Base-by-base conservation (phyloP, 2,888 invertebrate genomes). In the Ophioninae sp. region DNA sequence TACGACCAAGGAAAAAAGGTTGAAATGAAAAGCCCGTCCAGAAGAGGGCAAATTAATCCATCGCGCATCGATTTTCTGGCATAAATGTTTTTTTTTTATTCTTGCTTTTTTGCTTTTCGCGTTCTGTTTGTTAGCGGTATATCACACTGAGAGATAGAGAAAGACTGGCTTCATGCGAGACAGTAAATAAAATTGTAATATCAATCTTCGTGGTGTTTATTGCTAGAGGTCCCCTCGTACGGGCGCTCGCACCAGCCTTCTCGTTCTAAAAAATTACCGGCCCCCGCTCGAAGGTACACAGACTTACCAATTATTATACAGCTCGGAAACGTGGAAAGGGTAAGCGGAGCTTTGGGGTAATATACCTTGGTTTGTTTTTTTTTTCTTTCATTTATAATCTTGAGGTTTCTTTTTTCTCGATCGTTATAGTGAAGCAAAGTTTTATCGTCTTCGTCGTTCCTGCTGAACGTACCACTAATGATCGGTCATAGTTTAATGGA, bases 151-250 rank as follows among this genome's bases (percentile, higher is more conserved):
- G 88, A 85, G 87, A 86, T 84, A 85, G 82, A 85, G 82, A 88
- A 85, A 88, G 88, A 89, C 84, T 87, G 87, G 85, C 86, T 88
- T 86, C 85, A 87, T 86, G 85, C 87, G 87, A 89, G 88, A 88
- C 82, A 88, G 88, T 88, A 89, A 90, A 90, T 88, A 87, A 90
- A 90, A 88, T 87, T 86, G 86, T 88, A 87, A 86, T 90, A 87
- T 87, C 85, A 87, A 87, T 89, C 86, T 87, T 89, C 88, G 86
- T 86, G 65, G 5, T 79, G 58, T 73, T 79, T 89, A 89, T 87
- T 88, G 87, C 87, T 89, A 90, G 69, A 41, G 23, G 2, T 58
- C 56, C 10, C 17, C 51, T 51, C 51, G 51, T 23, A 71, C 85
- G 87, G 85, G 85, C 84, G 82, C 82, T 80, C 77, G 84, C 83